A percentile compares a stretch with the other conserved stretches of the same genome.
phyloP scores from a whole-genome alignment of 2,888 invertebrate genomes.

The Plusia festucae region DNA sequence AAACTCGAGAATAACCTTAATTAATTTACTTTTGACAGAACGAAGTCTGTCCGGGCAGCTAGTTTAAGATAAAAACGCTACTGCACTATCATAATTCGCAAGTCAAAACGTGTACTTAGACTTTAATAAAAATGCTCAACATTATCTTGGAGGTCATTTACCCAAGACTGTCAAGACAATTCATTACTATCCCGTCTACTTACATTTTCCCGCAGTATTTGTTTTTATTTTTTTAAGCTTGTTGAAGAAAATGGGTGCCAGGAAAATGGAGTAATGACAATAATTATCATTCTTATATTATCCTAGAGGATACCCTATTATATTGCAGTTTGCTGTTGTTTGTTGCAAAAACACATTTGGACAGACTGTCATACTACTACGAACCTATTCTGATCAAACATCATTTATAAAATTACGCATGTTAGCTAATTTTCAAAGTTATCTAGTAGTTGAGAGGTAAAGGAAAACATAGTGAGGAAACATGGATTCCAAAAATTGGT shows the following conservation, averaged over 20 bases:
- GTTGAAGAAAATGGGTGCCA: not conserved
- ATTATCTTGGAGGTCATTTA: slow-evolving; percentile 25
- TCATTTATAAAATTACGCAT: too few species aligned
- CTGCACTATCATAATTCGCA: slow-evolving; percentile 26
- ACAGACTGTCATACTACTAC: not conserved
- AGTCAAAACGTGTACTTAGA: slow-evolving; percentile 18
- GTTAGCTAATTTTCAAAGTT: too few species aligned
- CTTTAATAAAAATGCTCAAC: slow-evolving; percentile 38
- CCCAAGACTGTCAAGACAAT: slow-evolving; percentile 21
- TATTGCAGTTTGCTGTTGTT: too few species aligned
- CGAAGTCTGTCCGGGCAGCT: too few species aligned
- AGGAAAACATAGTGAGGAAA: too few species aligned
- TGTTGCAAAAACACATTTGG: not conserved
- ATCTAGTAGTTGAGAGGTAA: too few species aligned
- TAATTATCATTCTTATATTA: not conserved
- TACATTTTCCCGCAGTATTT: slow-evolving; percentile 18
- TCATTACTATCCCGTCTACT: slow-evolving; percentile 20
- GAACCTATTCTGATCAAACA: too few species aligned
- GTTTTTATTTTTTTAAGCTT: slow-evolving; percentile 14
- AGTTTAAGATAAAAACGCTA: not conserved
- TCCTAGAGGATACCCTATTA: not conserved
- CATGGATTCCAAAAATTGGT: too few species aligned
- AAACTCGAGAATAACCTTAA: too few species aligned
- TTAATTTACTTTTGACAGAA: too few species aligned
- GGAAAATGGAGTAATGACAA: slow-evolving; percentile 1